Percentiles rank a stretch among this genome's conserved stretches.
phyloP scores from a whole-genome alignment of 2,888 invertebrate species.

The Syrista parreyssii region DNA sequence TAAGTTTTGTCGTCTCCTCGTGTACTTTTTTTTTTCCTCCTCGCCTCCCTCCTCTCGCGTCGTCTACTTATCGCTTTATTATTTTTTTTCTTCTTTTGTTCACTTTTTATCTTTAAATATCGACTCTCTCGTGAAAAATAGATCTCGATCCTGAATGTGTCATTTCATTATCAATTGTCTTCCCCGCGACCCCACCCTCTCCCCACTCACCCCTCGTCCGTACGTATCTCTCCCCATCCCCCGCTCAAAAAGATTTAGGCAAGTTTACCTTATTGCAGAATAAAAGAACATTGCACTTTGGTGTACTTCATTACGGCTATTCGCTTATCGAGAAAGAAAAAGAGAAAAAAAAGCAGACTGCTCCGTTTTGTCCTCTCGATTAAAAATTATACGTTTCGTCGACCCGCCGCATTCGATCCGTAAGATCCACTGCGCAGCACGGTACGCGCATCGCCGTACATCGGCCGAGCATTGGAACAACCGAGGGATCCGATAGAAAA shows the following conservation, averaged over 20 bases:
- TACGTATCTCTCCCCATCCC: neutral
- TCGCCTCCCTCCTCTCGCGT: conserved; percentile 21
- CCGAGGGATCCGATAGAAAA: no score
- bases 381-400: no score
- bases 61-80: conserved; percentile 23
- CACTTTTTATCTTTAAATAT: conserved; percentile 13
- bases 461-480: no score
- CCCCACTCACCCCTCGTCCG: neutral
- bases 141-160: conserved; percentile 28
- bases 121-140: conserved; percentile 44
- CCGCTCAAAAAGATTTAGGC: neutral
- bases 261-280: conserved; percentile 16
- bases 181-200: neutral
- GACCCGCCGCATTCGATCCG: no score
- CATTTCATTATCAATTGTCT: conserved; percentile 6
- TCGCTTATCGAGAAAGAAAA: neutral
- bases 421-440: no score
- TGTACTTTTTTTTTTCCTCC: neutral
- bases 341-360: conserved; percentile 1
- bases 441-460: no score
- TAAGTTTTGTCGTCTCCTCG: conserved; percentile 42
- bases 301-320: conserved; percentile 41
- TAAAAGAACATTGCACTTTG: conserved; percentile 58
- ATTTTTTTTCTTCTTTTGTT: conserved; percentile 2
- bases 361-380: neutral